Evolutionary conservation across 2,797 vertebrate genomes (phyloP).

Genomic region (Alauda arvensis): DNA sequence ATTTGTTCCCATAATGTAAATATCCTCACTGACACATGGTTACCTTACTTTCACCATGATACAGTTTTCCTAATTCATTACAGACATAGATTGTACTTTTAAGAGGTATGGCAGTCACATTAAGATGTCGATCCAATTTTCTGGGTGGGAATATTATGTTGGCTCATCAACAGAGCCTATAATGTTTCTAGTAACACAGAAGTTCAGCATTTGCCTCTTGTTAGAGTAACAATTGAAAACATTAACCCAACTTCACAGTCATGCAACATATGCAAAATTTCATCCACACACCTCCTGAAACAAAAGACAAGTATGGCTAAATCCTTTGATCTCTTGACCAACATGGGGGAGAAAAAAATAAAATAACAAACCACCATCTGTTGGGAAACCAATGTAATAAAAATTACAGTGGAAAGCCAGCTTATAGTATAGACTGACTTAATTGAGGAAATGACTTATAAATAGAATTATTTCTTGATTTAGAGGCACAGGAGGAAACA

Average conservation of each 20-base stretch:
- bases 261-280: constrained; percentile 54
- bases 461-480: constrained; percentile 39
- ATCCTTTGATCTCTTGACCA: constrained; percentile 63
- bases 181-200: constrained; percentile 9
- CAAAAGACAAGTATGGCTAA: constrained; percentile 38
- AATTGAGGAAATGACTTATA: constrained; percentile 45
- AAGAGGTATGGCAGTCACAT: neutral
- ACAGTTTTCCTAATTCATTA: neutral
- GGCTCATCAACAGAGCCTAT: neutral
- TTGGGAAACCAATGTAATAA: constrained; percentile 55
- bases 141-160: neutral
- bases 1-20: neutral
- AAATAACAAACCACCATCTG: constrained; percentile 57
- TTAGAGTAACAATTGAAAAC: constrained; percentile 58
- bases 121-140: neutral
- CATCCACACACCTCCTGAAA: constrained; percentile 53
- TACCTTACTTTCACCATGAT: neutral
- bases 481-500: neutral
- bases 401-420: constrained; percentile 32
- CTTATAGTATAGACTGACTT: constrained; percentile 10
- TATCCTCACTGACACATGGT: neutral
- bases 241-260: constrained; percentile 15
- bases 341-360: constrained; percentile 14
- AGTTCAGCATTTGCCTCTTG: constrained; percentile 48
- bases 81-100: neutral